Evolutionary conservation across 2,113 vertebrate species (phyloP).

Genomic region (Mohoua ochrocephala): DNA sequence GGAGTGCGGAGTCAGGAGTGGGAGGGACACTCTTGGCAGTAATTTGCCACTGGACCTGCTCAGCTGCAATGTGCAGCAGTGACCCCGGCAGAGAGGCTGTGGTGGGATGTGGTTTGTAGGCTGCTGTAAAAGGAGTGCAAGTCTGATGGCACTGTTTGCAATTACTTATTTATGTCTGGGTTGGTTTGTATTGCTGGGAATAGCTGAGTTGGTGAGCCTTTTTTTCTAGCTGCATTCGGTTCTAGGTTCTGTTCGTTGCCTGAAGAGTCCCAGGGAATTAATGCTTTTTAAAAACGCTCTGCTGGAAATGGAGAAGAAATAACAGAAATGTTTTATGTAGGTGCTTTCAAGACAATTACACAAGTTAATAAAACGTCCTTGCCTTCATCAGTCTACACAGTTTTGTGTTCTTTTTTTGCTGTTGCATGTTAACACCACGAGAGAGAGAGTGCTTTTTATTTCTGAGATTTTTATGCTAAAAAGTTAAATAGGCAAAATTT

Average conservation of each 20-base stretch:
- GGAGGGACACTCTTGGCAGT: background rate
- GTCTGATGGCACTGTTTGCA: background rate
- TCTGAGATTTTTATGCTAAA: background rate
- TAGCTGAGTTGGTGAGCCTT: background rate
- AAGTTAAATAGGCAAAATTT: background rate
- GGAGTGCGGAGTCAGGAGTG: no score
- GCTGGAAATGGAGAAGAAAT: background rate
- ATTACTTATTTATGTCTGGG: background rate
- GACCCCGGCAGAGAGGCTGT: background rate
- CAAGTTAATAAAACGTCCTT: background rate
- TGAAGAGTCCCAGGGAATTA: background rate
- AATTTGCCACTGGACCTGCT: background rate
- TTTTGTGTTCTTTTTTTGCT: background rate
- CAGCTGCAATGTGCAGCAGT: background rate
- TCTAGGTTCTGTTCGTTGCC: background rate
- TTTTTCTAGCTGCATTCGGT: background rate
- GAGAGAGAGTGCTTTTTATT: background rate
- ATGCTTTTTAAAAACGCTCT: background rate
- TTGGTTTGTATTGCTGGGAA: background rate
- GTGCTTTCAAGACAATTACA: background rate
- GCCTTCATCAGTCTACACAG: background rate
- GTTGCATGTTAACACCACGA: background rate
- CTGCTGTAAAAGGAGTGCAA: background rate
- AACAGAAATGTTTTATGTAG: background rate
- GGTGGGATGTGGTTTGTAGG: background rate